Conservation (phyloP, 2,113 vertebrate species). For the Dromas ardeola region DNA sequence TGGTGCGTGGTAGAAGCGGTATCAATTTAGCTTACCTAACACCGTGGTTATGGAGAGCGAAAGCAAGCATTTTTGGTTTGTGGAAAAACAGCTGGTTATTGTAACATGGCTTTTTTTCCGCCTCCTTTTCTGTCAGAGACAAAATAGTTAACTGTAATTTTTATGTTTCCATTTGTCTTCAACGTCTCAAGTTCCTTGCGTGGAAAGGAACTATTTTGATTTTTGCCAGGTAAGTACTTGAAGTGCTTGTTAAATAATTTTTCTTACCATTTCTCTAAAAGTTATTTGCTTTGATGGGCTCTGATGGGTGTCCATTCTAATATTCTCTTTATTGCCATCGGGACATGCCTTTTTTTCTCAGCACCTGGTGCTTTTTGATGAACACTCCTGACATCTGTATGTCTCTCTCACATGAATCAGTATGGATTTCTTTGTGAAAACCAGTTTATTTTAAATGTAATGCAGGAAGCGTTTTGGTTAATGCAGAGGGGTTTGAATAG, state of each 20-base stretch:
- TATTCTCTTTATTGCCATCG: not conserved
- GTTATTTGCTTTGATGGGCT: not conserved
- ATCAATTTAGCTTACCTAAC: not conserved
- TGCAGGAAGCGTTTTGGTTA: not conserved
- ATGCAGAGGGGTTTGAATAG: not conserved
- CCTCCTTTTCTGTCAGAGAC: not conserved
- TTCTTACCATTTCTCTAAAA: not conserved
- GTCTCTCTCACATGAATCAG: not conserved
- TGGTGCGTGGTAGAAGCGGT: not conserved
- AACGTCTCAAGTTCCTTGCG: not conserved
- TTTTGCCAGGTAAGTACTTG: not conserved
- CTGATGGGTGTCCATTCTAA: not conserved
- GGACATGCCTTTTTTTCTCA: not conserved
- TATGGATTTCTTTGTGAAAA: not conserved
- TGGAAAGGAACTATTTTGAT: not conserved
- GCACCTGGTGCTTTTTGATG: not conserved
- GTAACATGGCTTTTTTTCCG: rapidly evolving
- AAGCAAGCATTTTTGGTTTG: not conserved
- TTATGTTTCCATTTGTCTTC: not conserved
- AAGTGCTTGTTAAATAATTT: not conserved
- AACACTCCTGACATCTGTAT: not conserved
- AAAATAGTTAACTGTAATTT: not conserved
- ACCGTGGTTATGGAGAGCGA: not conserved
- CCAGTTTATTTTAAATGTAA: not conserved
- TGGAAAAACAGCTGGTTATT: not conserved